Percentiles rank a stretch among this genome's conserved stretches.
Evolutionary conservation across 2,888 invertebrate species (phyloP).

Genomic region (Xestobium rufovillosum): DNA sequence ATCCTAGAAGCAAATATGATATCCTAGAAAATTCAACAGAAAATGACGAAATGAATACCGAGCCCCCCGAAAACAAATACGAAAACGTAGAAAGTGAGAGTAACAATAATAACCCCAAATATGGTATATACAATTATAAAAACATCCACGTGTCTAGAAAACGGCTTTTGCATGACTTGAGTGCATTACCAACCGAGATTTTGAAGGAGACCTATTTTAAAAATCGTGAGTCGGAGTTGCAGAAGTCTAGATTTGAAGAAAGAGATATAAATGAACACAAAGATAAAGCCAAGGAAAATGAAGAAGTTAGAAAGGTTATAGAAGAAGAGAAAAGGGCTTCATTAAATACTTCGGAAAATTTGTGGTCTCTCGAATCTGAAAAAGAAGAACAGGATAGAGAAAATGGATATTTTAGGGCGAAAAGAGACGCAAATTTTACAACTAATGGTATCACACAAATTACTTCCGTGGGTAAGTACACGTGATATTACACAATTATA

Average conservation of each 20-base stretch:
- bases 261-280: slow-evolving; percentile 37
- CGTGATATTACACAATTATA: slow-evolving; percentile 3
- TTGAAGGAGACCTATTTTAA: slow-evolving; percentile 40
- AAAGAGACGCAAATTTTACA: slow-evolving; percentile 28
- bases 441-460: slow-evolving; percentile 32
- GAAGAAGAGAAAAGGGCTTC: slow-evolving; percentile 32
- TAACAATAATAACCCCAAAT: slow-evolving; percentile 31
- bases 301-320: slow-evolving; percentile 34
- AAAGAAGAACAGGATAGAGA: slow-evolving; percentile 46
- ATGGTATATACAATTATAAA: slow-evolving; percentile 36
- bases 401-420: slow-evolving; percentile 36
- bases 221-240: slow-evolving; percentile 37
- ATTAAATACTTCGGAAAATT: slow-evolving; percentile 34
- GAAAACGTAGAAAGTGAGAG: slow-evolving; percentile 29
- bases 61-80: slow-evolving; percentile 6
- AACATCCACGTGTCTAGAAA: slow-evolving; percentile 38
- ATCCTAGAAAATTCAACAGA: slow-evolving; percentile 3
- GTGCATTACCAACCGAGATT: slow-evolving; percentile 39
- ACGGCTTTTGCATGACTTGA: slow-evolving; percentile 38
- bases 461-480: slow-evolving; percentile 39
- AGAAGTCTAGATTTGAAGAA: slow-evolving; percentile 39
- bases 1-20: slow-evolving; percentile 35
- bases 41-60: slow-evolving; percentile 15
- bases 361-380: slow-evolving; percentile 53
- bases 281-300: slow-evolving; percentile 36